A percentile compares a stretch with the other conserved stretches of the same genome.
These are phyloP conservation scores for Cephalopholis sonnerati DNA, from an alignment of 2,113 vertebrate genomes.

Conservation along the genomic window DNA sequence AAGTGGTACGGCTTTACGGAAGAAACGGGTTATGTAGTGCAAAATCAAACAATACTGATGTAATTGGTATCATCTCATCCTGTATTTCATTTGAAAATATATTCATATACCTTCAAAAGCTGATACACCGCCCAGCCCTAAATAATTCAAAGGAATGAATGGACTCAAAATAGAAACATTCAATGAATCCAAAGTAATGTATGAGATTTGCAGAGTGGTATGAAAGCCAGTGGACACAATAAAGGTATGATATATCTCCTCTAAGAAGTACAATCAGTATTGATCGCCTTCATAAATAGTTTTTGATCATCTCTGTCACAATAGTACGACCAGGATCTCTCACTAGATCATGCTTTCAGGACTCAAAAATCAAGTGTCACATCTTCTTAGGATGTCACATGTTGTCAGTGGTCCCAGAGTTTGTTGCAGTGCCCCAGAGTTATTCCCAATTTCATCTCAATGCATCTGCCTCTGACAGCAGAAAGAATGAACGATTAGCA, in stretches of 20 bases:
- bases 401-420: not conserved
- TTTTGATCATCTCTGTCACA: not conserved
- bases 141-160: not conserved
- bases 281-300: not conserved
- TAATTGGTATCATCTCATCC: too few relatives aligned
- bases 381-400: not conserved
- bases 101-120: too few relatives aligned
- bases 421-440: not conserved
- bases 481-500: not conserved
- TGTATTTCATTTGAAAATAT: too few relatives aligned
- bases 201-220: not conserved
- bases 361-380: not conserved
- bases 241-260: not conserved
- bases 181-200: not conserved
- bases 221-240: not conserved
- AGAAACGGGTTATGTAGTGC: too few relatives aligned
- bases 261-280: not conserved
- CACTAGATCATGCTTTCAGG: not conserved
- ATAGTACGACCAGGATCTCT: not conserved
- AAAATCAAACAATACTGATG: too few relatives aligned
- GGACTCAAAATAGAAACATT: constrained; percentile 24
- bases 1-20: too few relatives aligned
- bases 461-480: constrained; percentile 1
- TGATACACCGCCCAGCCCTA: too few relatives aligned
- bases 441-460: not conserved